A percentile compares a stretch with the other conserved stretches of the same genome.
Conservation (phyloP, 2,888 invertebrate species). For the Leptinotarsa haldemani region DNA sequence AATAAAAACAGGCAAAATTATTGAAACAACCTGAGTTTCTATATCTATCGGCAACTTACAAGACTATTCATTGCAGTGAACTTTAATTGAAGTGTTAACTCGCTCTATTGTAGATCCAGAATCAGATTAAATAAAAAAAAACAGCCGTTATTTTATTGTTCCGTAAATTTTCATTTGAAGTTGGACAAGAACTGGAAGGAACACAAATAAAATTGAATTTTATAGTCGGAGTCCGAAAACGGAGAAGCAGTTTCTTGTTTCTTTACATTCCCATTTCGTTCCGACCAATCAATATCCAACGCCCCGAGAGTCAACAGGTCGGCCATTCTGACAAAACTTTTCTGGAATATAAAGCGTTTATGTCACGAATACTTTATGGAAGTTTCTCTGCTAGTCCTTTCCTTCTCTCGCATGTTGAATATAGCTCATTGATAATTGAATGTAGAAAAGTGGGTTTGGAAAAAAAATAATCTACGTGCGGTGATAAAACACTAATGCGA, state of each 20-base stretch:
- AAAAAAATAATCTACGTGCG: too few species aligned
- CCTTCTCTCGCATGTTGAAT: neutral
- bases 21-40: too few species aligned
- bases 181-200: neutral
- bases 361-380: neutral
- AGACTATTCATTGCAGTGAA: too few species aligned
- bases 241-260: neutral
- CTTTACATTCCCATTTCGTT: neutral
- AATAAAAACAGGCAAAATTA: too few species aligned
- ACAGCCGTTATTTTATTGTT: too few species aligned
- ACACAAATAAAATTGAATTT: neutral
- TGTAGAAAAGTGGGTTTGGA: too few species aligned
- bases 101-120: too few species aligned
- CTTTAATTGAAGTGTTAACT: too few species aligned
- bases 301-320: constrained; percentile 7
- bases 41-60: too few species aligned
- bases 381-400: neutral
- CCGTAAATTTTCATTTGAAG: neutral
- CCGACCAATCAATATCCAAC: neutral
- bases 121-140: too few species aligned
- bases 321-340: neutral
- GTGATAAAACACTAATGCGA: too few species aligned
- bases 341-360: neutral
- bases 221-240: neutral
- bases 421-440: too few species aligned